phyloP scores from a whole-genome alignment of 2,888 invertebrate species.

The Resseliella maxima region DNA sequence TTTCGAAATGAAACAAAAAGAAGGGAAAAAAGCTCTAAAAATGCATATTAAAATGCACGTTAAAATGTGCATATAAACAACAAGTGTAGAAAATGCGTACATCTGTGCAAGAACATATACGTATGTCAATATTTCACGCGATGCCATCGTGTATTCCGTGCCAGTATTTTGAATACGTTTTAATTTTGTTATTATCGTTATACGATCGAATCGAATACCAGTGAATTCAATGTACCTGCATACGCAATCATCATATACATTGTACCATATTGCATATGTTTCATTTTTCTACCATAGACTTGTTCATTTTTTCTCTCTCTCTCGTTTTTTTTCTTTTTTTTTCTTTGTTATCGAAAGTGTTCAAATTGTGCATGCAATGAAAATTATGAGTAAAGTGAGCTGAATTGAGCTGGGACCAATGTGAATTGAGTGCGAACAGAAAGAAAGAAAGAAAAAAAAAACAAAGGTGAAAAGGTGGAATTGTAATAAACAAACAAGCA shows the following conservation, averaged over 20 bases:
- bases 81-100: neutral
- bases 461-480: neutral
- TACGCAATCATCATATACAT: neutral
- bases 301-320: neutral
- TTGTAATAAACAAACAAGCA: neutral
- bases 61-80: too few relatives aligned
- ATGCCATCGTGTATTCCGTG: neutral
- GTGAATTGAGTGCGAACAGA: neutral
- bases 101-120: neutral
- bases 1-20: neutral
- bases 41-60: too few relatives aligned
- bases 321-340: neutral
- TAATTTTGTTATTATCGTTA: slow-evolving; percentile 15
- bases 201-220: neutral
- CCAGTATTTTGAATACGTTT: slow-evolving; percentile 10
- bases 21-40: too few relatives aligned
- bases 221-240: neutral
- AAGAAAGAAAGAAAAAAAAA: neutral
- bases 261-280: neutral
- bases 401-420: neutral
- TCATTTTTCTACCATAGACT: neutral
- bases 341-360: neutral
- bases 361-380: neutral
- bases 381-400: neutral
- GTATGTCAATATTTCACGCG: slow-evolving; percentile 14